Base-by-base conservation (phyloP, 2,113 vertebrate genomes). In the Centropristis striata region DNA sequence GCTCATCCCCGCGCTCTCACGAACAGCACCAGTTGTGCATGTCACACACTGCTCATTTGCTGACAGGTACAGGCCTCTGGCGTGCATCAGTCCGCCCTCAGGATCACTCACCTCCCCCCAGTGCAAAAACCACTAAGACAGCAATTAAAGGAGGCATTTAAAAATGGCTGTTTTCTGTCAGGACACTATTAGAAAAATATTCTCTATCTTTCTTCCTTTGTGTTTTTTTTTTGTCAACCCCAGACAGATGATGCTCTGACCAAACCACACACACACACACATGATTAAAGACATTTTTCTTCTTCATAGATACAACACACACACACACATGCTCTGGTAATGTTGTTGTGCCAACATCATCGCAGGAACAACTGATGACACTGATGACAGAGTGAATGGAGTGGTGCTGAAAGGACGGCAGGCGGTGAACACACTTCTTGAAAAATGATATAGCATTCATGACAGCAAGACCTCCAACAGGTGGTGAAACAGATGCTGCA, bases 1-100 rank as follows among this genome's bases (percentile, higher is more conserved):
- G 68, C 83, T 82, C 85, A 75, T 75, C 81, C 64, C 71, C 39
- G 7, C 1, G 3, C 57, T 89, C 84, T 82, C 89, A 86, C 80
- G 66, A 84, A 86, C 9, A 23, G 41, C 70, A 36, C 64, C 69
- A 37, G 58, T n/a, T n/a, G 65, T 10, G 25, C 73, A 16, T 39
- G 39, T 74, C 84, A 39, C 61, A 63, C 71, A 21, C 81, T 25
- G 63, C 63, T 78, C 71, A 42, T 47, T 67, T 78, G 77, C 63
- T 74, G 87, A 90, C 86, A 87, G 71, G 74, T 81, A 44, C 13
- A 7, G 53, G 28, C 50, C 70, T 39, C 9, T 37, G 69, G 63
- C 28, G 13, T 75, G 58, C 58, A 66, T 25, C 67, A 36, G 54
- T 74, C 25, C 13, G 54, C 42, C 70, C 47, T 12, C 16, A n/a